Percentiles rank a stretch among this genome's conserved stretches.
Conservation (phyloP, 2,113 vertebrate genomes). For the Oryctolagus cuniculus region mOryCun1.1 NC_091438.1:140874501-140875000, state of each 20-base stretch:
- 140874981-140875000: accelerated
- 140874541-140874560: neutral
- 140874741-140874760: neutral
- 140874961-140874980: accelerated
- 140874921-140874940: neutral
- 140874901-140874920: neutral
- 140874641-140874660: neutral
- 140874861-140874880: neutral
- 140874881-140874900: neutral
- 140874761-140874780: neutral
- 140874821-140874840: neutral
- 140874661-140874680: neutral
- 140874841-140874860: neutral
- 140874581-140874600: neutral
- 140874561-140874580: neutral
- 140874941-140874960: slow-evolving; percentile 57
- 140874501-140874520: neutral
- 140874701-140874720: neutral
- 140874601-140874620: accelerated
- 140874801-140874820: neutral
- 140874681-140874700: neutral
- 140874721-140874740: neutral
- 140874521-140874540: neutral
- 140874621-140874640: neutral
- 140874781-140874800: neutral